These are phyloP conservation scores for Simalia tracyae DNA, from an alignment of 2,797 vertebrate species.

Conservation along the genomic window DNA sequence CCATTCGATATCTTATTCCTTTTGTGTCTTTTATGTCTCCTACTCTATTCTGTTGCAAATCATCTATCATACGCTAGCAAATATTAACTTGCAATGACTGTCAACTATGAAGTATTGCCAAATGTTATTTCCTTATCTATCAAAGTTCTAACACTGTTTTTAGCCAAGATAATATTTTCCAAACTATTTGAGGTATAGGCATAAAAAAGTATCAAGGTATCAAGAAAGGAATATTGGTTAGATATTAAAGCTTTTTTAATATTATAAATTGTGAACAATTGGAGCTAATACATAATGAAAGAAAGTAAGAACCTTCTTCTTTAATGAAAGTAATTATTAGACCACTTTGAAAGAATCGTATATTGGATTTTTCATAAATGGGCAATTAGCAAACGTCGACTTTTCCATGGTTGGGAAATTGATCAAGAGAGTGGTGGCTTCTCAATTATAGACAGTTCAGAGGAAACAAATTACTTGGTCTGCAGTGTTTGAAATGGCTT, in stretches of 20 bases:
- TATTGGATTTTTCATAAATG: neutral
- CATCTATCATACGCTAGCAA: neutral
- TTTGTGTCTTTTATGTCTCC: neutral
- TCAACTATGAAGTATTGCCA: neutral
- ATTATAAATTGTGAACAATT: neutral
- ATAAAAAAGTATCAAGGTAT: neutral
- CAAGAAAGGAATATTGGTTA: neutral
- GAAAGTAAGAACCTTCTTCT: neutral
- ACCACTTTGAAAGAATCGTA: neutral
- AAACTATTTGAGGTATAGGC: neutral
- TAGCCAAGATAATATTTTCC: neutral
- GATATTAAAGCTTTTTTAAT: neutral
- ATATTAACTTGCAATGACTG: neutral
- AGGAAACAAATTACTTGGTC: neutral
- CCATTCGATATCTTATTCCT: neutral
- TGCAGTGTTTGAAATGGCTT: neutral
- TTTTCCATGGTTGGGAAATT: neutral
- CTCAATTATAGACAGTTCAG: neutral
- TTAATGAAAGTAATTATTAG: neutral
- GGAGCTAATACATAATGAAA: neutral
- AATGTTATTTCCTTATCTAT: neutral
- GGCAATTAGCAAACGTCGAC: neutral
- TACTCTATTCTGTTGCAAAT: neutral
- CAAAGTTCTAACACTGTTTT: neutral
- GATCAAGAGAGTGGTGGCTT: neutral